Evolutionary conservation across 2,113 vertebrate species (phyloP).

Genomic region (Gymnobelideus leadbeateri): DNA sequence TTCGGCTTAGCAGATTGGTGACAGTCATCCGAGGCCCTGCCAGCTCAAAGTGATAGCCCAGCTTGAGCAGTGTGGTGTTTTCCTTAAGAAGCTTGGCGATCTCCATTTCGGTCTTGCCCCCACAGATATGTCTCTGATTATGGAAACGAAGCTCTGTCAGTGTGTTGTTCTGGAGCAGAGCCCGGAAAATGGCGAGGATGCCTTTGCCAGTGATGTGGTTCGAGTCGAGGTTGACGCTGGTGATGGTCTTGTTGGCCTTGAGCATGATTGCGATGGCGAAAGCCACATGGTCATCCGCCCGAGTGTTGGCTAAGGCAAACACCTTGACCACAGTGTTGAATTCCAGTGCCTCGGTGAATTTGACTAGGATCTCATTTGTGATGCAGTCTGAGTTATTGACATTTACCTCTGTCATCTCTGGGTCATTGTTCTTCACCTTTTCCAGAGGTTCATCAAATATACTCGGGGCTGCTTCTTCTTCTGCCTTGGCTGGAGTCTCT

Average conservation of each 20-base stretch:
- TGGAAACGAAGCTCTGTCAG: constrained; percentile 97
- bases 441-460: constrained; percentile 96
- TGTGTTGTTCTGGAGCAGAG: constrained; percentile 92
- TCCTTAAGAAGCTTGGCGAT: constrained; percentile 96
- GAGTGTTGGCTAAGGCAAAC: constrained; percentile 95
- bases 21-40: constrained; percentile 97
- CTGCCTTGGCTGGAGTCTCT: constrained; percentile 71
- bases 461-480: constrained; percentile 87
- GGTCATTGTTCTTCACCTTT: constrained; percentile 90
- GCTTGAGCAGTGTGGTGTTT: constrained; percentile 94
- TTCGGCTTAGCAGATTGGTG: constrained; percentile 96
- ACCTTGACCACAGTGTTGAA: constrained; percentile 91
- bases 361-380: constrained; percentile 93
- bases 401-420: constrained; percentile 90
- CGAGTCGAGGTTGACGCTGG: constrained; percentile 96
- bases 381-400: constrained; percentile 99
- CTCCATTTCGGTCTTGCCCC: constrained; percentile 99
- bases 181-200: constrained; percentile 95
- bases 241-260: constrained; percentile 92
- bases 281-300: constrained; percentile 95
- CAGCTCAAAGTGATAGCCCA: constrained; percentile 98
- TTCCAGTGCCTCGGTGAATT: constrained; percentile 93
- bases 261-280: constrained; percentile 94
- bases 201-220: constrained; percentile 97
- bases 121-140: constrained; percentile 98